phyloP scores from a whole-genome alignment of 2,113 vertebrate species.

The Pelusios castaneus region DNA sequence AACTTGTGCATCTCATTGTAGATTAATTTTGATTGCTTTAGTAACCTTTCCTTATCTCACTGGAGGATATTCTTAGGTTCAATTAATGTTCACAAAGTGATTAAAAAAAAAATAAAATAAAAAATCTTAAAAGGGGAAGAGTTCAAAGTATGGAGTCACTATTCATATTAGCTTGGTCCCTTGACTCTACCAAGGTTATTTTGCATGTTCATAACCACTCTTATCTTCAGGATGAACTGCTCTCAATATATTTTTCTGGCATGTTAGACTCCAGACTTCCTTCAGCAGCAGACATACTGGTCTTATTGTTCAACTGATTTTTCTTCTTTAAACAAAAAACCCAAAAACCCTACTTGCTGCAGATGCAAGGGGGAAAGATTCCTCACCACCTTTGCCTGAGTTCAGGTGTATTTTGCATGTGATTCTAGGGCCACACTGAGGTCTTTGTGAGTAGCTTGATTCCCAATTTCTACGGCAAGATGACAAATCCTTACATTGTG shows the following conservation, averaged over 20 bases:
- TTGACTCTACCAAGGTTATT: neutral
- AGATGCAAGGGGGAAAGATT: constrained; percentile 2
- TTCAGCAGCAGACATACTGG: constrained; percentile 4
- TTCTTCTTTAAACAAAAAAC: constrained; percentile 37
- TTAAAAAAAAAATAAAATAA: too few species aligned
- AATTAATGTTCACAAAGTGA: neutral
- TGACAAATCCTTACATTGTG: neutral
- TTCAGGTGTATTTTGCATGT: constrained; percentile 37
- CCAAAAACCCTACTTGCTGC: neutral
- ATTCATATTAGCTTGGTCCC: neutral
- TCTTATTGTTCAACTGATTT: constrained; percentile 50
- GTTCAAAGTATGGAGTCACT: neutral
- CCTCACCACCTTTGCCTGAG: neutral
- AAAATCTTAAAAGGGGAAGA: constrained; percentile 13
- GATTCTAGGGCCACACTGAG: constrained; percentile 22
- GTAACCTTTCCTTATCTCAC: accelerated
- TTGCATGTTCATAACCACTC: neutral
- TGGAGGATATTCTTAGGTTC: neutral
- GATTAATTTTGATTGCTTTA: neutral
- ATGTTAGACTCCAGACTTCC: neutral
- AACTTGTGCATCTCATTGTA: neutral
- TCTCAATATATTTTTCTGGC: constrained; percentile 1
- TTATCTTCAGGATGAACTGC: neutral
- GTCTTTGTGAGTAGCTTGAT: neutral
- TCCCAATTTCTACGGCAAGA: neutral